phyloP scores from a whole-genome alignment of 1,140 invertebrate species.

The Homarus americanus region DNA sequence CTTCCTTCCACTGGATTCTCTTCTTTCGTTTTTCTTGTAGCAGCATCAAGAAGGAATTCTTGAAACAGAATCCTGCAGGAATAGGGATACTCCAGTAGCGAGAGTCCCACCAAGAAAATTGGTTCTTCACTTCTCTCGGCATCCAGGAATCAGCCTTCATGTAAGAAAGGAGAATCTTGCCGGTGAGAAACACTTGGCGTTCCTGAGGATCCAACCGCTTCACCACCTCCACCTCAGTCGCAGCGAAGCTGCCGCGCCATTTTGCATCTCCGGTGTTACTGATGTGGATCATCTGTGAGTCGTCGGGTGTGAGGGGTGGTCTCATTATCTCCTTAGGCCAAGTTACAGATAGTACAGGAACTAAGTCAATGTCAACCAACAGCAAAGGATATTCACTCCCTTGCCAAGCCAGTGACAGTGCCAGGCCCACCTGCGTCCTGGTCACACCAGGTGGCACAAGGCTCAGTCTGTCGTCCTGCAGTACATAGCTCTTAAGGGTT shows the following conservation, averaged over 20 bases:
- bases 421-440: slow-evolving; percentile 23
- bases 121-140: neutral
- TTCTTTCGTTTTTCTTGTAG: neutral
- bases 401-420: slow-evolving; percentile 20
- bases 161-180: slow-evolving; percentile 13
- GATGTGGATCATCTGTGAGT: neutral
- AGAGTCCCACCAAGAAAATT: slow-evolving; percentile 3
- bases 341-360: slow-evolving; percentile 1
- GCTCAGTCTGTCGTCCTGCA: neutral
- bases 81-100: slow-evolving; percentile 7
- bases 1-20: neutral
- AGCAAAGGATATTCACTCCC: slow-evolving; percentile 20
- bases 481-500: neutral
- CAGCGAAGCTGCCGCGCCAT: slow-evolving; percentile 26
- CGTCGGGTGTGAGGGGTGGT: slow-evolving; percentile 3
- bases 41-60: neutral
- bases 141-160: slow-evolving; percentile 36
- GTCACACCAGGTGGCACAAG: slow-evolving; percentile 23
- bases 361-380: slow-evolving; percentile 15
- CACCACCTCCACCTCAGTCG: slow-evolving; percentile 9
- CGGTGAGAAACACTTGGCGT: neutral
- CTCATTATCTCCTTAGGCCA: neutral
- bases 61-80: slow-evolving; percentile 3
- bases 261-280: neutral
- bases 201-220: neutral